These are phyloP conservation scores for Drosophila merina DNA, from an alignment of 2,888 invertebrate genomes.

Conservation along the genomic window DNA sequence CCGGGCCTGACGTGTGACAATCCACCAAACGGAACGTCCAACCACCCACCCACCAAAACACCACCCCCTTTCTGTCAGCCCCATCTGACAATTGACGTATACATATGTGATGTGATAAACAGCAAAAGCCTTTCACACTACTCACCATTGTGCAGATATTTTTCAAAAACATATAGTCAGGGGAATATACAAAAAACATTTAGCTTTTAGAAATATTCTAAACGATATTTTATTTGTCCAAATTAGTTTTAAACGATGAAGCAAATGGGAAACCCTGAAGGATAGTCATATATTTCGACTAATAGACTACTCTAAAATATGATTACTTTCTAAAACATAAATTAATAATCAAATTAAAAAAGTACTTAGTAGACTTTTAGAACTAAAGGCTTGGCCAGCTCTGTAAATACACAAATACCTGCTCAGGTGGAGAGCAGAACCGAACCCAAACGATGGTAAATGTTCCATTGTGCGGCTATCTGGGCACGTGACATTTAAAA, in stretches of 20 bases:
- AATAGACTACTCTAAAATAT: too few relatives aligned
- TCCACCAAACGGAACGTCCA: slow-evolving; percentile 37
- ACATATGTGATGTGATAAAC: slow-evolving; percentile 56
- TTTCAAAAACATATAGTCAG: slow-evolving; percentile 27
- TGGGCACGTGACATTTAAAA: slow-evolving; percentile 66
- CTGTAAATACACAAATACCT: slow-evolving; percentile 10
- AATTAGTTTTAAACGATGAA: neutral
- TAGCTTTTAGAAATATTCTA: neutral
- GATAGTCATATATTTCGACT: too few relatives aligned
- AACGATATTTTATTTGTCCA: neutral
- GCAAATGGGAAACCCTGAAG: too few relatives aligned
- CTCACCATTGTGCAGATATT: slow-evolving; percentile 38
- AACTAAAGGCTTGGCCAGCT: neutral
- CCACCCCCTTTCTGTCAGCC: slow-evolving; percentile 5
- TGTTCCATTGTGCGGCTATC: slow-evolving; percentile 26
- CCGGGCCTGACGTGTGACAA: slow-evolving; percentile 65
- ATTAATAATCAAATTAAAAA: too few relatives aligned
- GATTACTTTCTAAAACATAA: too few relatives aligned
- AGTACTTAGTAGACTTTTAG: too few relatives aligned
- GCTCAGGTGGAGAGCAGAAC: neutral
- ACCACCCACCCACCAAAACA: slow-evolving; percentile 15
- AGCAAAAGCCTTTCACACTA: slow-evolving; percentile 35
- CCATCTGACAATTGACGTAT: slow-evolving; percentile 56
- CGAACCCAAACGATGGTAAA: neutral
- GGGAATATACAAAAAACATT: neutral